phyloP scores from a whole-genome alignment of 2,113 vertebrate species.

The Oncorhynchus tshawytscha region DNA sequence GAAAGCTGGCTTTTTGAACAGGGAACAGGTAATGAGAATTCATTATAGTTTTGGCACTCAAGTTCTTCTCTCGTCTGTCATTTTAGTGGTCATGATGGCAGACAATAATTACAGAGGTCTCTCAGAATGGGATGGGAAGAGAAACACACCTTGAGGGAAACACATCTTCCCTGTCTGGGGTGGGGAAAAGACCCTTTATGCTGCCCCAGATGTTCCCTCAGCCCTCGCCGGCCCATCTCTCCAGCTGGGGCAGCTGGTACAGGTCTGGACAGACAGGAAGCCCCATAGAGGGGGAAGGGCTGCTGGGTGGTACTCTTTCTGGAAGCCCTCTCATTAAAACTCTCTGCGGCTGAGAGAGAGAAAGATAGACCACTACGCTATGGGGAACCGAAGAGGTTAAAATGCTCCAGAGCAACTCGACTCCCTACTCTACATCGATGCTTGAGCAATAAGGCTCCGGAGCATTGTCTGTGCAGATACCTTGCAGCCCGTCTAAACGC shows the following conservation, averaged over 20 bases:
- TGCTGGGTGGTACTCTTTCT: not conserved
- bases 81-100: not conserved
- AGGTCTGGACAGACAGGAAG: constrained; percentile 4
- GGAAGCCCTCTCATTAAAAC: constrained; percentile 4
- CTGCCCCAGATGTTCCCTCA: not conserved
- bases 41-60: too few relatives aligned
- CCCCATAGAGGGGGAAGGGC: not conserved
- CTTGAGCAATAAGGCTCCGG: not conserved
- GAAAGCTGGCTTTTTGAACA: not conserved
- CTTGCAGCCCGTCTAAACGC: not conserved
- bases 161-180: not conserved
- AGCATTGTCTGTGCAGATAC: not conserved
- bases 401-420: not conserved
- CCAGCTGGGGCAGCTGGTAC: not conserved
- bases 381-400: not conserved
- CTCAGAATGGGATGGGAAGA: not conserved
- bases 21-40: not conserved
- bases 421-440: not conserved
- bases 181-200: not conserved
- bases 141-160: not conserved
- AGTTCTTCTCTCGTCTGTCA: not conserved
- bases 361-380: not conserved
- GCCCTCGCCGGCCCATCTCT: not conserved
- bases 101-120: constrained; percentile 4
- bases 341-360: not conserved